Evolutionary conservation across 1,140 invertebrate genomes (phyloP), one percentile per base, ranked within the genome.

Genomic region (Neodiprion virginianus): DNA sequence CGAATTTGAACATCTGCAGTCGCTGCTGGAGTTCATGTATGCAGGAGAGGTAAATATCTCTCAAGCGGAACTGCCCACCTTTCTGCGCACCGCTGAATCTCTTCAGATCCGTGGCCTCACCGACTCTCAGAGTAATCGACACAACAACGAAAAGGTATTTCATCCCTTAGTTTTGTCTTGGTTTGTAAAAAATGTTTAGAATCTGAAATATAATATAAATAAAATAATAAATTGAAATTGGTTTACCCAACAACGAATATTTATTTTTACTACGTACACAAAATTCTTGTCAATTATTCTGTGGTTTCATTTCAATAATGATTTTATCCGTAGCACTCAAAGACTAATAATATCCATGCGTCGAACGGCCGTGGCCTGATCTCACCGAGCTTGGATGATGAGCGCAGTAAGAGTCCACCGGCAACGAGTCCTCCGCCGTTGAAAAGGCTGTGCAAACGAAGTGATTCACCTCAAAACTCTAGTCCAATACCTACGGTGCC

Each of bases 21-120:
- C 94, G 76, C 90, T 96, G 50, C 87, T 96, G 76, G 93, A 95
- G 83, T 96, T 95, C 85, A 95, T 96, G 92, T 96, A 96, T 83
- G 91, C 93, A 85, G 96, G 96, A 73, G 96, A 97, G 88, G 96
- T 97, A 9, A 97, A 96, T 85, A 95, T 98, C 72, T 93, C 95
- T 77, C 94, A 97, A 85, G 95, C 95, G 75, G 95, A 97, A 82
- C 88, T 97, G 79, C 92, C 95, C 78, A 93, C 94, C 12, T 96
- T 97, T 89, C 88, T 98, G 75, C 93, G 95, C 81, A 97, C 95
- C 75, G 96, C 96, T 67, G 95, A 97, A 86, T 90, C 95, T 78
- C 89, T 97, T 79, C 94, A 96, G 89, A 95, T 97, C 78, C 95
- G 96, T 88, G 96, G 96, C 76, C 90, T 97, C 77, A 95, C 95